phyloP scores from a whole-genome alignment of 1,140 invertebrate genomes.

The Batillaria attramentaria region DNA sequence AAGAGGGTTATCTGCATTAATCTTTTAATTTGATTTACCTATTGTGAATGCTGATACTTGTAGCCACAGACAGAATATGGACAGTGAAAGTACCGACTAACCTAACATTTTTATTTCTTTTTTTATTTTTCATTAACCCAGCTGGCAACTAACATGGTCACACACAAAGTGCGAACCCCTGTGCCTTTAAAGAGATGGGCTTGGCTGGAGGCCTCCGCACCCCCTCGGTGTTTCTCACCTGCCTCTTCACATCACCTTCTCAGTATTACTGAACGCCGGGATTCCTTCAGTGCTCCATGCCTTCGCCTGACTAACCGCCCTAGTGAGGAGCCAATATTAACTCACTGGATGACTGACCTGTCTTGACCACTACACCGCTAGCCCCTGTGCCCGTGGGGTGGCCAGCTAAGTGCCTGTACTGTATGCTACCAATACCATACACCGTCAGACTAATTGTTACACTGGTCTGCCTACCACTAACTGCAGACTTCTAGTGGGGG shows the following conservation, averaged over 20 bases:
- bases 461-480: too few species aligned
- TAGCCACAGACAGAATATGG: neutral
- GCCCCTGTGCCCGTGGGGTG: neutral
- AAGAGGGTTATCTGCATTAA: slow-evolving; percentile 10
- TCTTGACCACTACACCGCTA: slow-evolving; percentile 5
- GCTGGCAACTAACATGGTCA: slow-evolving; percentile 32
- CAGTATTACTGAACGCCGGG: slow-evolving; percentile 16
- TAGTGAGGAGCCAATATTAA: slow-evolving; percentile 11
- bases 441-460: too few species aligned
- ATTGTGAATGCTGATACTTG: slow-evolving; percentile 17
- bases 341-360: neutral
- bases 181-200: slow-evolving; percentile 28
- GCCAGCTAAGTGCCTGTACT: slow-evolving; percentile 15
- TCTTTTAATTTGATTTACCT: slow-evolving; percentile 22
- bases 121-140: slow-evolving; percentile 30
- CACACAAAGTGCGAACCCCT: slow-evolving; percentile 14
- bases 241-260: slow-evolving; percentile 10
- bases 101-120: slow-evolving; percentile 27
- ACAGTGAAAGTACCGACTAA: slow-evolving; percentile 9
- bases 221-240: slow-evolving; percentile 12
- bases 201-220: slow-evolving; percentile 14
- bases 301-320: neutral
- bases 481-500: too few species aligned
- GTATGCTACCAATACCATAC: too few species aligned
- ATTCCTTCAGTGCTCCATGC: neutral